Conservation (phyloP, 2,888 invertebrate genomes). For the Torymus auratus region DNA sequence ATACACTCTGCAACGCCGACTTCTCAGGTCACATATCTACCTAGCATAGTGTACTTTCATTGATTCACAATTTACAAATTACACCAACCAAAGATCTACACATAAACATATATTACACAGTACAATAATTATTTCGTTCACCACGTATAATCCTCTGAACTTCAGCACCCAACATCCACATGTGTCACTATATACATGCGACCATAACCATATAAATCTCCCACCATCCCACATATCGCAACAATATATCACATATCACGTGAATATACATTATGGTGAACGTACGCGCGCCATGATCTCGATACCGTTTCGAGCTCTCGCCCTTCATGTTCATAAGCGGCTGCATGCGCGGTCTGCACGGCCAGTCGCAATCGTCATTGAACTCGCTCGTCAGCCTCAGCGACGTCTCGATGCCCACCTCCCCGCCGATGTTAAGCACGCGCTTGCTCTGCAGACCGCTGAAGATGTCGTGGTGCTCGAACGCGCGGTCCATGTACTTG, state of each 20-base stretch:
- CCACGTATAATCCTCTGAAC: no score
- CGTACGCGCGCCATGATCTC: constrained; percentile 57
- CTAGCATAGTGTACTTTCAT: no score
- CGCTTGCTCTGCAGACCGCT: constrained; percentile 54
- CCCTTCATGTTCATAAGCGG: constrained; percentile 55
- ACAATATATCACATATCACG: background rate
- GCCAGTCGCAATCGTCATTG: constrained; percentile 50
- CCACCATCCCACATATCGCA: no score
- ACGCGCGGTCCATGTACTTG: constrained; percentile 59
- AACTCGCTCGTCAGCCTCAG: background rate
- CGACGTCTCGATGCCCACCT: background rate
- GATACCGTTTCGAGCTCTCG: constrained; percentile 49
- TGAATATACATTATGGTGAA: background rate
- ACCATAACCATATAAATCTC: no score
- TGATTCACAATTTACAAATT: no score
- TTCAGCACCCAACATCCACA: no score
- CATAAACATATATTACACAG: no score
- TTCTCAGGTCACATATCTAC: no score
- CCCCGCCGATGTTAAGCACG: constrained; percentile 59
- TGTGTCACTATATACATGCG: no score
- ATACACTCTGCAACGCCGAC: no score
- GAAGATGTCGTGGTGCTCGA: constrained; percentile 58
- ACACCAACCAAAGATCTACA: no score
- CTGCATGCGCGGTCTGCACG: constrained; percentile 51
- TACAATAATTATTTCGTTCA: no score